phyloP scores from a whole-genome alignment of 2,888 invertebrate species.

The Mythimna lalbum region DNA sequence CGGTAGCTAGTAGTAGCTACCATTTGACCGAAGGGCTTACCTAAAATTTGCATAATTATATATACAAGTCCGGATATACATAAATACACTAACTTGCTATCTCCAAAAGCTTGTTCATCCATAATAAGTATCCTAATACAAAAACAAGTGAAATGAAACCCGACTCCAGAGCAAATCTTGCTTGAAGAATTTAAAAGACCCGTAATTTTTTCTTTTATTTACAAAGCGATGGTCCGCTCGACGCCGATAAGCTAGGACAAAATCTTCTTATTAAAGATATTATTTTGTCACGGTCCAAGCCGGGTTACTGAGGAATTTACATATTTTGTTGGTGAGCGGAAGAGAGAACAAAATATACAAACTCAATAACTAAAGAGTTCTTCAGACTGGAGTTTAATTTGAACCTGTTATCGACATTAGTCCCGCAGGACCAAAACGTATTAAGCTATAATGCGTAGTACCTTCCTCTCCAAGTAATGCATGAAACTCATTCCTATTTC shows the following conservation, averaged over 20 bases:
- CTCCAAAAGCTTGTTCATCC: conserved; percentile 12
- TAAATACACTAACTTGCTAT: conserved; percentile 12
- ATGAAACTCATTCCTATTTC: conserved; percentile 46
- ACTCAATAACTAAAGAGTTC: conserved; percentile 47
- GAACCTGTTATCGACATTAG: conserved; percentile 44
- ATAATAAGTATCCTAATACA: conserved; percentile 28
- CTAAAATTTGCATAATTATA: not conserved
- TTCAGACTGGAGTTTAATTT: conserved; percentile 52
- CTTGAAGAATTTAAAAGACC: conserved; percentile 51
- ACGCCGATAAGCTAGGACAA: conserved; percentile 55
- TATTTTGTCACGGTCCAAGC: conserved; percentile 55
- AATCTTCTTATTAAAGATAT: conserved; percentile 59
- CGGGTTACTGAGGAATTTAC: conserved; percentile 58
- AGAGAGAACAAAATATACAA: conserved; percentile 46
- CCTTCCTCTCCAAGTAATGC: conserved; percentile 24
- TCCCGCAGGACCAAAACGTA: conserved; percentile 37
- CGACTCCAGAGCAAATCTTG: conserved; percentile 43
- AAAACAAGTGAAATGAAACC: conserved; percentile 45
- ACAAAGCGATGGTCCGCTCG: conserved; percentile 40
- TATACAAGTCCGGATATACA: not conserved
- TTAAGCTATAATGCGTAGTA: conserved; percentile 46
- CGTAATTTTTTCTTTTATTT: conserved; percentile 59
- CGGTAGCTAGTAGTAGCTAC: no score
- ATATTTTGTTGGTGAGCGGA: conserved; percentile 52
- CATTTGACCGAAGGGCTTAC: not conserved